phyloP scores from a whole-genome alignment of 2,888 invertebrate genomes.

The Aproaerema taeniolella region DNA sequence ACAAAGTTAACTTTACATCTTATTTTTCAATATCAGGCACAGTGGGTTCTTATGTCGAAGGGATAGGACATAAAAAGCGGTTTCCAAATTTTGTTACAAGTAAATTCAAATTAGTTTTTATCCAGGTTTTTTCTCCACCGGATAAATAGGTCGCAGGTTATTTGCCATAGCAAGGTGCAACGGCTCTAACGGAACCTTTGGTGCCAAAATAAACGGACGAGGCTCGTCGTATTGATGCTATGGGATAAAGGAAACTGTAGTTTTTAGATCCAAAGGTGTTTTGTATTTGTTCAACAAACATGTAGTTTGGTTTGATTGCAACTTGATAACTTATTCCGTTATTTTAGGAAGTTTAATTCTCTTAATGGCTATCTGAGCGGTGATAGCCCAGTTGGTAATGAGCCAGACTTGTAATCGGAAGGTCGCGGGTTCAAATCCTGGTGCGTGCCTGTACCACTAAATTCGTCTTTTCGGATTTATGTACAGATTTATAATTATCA shows the following conservation, averaged over 20 bases:
- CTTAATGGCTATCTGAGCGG: too few relatives aligned
- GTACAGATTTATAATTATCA: too few relatives aligned
- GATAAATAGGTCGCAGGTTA: constrained; percentile 75
- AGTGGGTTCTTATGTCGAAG: constrained; percentile 12
- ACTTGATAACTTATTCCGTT: background rate
- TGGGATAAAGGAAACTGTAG: constrained; percentile 54
- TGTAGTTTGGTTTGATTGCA: constrained; percentile 3
- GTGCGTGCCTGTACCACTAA: too few relatives aligned
- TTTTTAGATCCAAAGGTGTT: constrained; percentile 50
- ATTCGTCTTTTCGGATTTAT: too few relatives aligned
- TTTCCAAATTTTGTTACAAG: background rate
- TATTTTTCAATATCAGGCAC: background rate
- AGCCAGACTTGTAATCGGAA: too few relatives aligned
- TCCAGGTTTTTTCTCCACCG: constrained; percentile 48
- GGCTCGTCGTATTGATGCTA: constrained; percentile 49
- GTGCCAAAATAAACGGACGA: constrained; percentile 62
- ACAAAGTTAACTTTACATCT: constrained; percentile 20
- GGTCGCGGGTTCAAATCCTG: too few relatives aligned
- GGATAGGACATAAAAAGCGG: constrained; percentile 16
- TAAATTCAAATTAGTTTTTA: constrained; percentile 24
- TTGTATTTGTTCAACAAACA: constrained; percentile 25
- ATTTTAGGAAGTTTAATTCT: too few relatives aligned
- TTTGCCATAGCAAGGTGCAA: constrained; percentile 72
- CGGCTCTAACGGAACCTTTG: constrained; percentile 56
- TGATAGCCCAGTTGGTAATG: too few relatives aligned